phyloP scores from a whole-genome alignment of 1,140 invertebrate species.

The Tetramorium alpestre region DNA sequence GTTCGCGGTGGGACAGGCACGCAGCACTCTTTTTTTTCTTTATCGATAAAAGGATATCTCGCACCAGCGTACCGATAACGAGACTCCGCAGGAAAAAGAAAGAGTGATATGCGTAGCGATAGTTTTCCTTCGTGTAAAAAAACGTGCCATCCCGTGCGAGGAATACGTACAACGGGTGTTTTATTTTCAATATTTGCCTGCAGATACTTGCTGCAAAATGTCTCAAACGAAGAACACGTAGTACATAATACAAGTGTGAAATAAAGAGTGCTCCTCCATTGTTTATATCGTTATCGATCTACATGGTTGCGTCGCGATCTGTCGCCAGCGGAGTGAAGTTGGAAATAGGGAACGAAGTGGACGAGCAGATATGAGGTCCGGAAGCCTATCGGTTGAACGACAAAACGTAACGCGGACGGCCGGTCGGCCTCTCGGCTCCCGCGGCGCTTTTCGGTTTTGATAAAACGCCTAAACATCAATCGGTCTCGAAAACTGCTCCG shows the following conservation, averaged over 20 bases:
- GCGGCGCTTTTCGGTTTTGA: conserved; percentile 78
- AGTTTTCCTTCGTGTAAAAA: background rate
- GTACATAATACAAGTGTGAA: background rate
- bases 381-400: conserved; percentile 55
- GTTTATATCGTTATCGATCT: background rate
- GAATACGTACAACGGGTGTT: background rate
- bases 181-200: background rate
- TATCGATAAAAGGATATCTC: conserved; percentile 56
- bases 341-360: background rate
- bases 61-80: background rate
- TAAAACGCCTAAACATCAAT: conserved; percentile 84
- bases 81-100: background rate
- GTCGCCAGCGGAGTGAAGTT: background rate
- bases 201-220: background rate
- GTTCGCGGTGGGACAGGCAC: conserved; percentile 38
- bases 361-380: conserved; percentile 37
- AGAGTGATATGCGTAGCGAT: background rate
- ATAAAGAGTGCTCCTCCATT: background rate
- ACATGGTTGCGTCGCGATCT: background rate
- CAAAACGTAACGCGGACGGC: conserved; percentile 33
- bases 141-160: background rate
- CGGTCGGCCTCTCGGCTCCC: conserved; percentile 51
- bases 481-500: conserved; percentile 83
- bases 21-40: conserved; percentile 17
- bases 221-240: background rate